Conservation (phyloP, 2,797 vertebrate genomes). For the Eidolon dupreanum region DNA sequence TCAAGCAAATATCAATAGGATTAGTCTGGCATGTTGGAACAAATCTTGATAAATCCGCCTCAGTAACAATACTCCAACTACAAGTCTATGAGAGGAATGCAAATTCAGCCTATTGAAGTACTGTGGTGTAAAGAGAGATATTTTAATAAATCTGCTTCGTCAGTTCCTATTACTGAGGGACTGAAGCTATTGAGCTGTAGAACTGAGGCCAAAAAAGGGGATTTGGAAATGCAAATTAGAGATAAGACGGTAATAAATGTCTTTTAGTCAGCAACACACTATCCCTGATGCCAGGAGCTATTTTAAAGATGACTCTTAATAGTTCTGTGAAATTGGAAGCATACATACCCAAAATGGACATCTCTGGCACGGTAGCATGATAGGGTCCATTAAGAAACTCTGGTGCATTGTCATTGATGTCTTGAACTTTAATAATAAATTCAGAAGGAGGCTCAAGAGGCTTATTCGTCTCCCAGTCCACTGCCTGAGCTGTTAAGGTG, state of each 20-base stretch:
- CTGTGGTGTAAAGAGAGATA: slow-evolving; percentile 72
- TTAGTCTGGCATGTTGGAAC: slow-evolving; percentile 81
- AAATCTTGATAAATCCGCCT: slow-evolving; percentile 86
- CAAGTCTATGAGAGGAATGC: slow-evolving; percentile 74
- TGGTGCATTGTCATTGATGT: slow-evolving; percentile 98
- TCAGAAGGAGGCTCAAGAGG: slow-evolving; percentile 96
- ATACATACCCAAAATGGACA: slow-evolving; percentile 96
- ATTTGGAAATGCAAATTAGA: slow-evolving; percentile 84
- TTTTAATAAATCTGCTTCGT: slow-evolving; percentile 81
- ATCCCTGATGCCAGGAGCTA: slow-evolving; percentile 14
- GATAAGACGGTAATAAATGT: slow-evolving; percentile 81
- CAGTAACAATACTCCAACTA: slow-evolving; percentile 78
- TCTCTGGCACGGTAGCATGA: slow-evolving; percentile 95
- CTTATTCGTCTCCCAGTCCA: slow-evolving; percentile 93
- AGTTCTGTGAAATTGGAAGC: neutral
- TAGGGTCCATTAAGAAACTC: slow-evolving; percentile 97
- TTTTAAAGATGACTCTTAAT: slow-evolving; percentile 40
- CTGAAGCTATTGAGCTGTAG: slow-evolving; percentile 68
- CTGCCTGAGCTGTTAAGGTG: slow-evolving; percentile 95
- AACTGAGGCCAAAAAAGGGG: slow-evolving; percentile 64
- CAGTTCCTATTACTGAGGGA: slow-evolving; percentile 77
- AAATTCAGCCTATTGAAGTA: slow-evolving; percentile 80
- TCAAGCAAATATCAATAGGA: slow-evolving; percentile 85
- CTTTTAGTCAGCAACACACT: slow-evolving; percentile 66
- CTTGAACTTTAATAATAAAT: slow-evolving; percentile 99